Evolutionary conservation across 2,113 vertebrate species (phyloP).

Genomic region (Poeciliopsis retropinna): DNA sequence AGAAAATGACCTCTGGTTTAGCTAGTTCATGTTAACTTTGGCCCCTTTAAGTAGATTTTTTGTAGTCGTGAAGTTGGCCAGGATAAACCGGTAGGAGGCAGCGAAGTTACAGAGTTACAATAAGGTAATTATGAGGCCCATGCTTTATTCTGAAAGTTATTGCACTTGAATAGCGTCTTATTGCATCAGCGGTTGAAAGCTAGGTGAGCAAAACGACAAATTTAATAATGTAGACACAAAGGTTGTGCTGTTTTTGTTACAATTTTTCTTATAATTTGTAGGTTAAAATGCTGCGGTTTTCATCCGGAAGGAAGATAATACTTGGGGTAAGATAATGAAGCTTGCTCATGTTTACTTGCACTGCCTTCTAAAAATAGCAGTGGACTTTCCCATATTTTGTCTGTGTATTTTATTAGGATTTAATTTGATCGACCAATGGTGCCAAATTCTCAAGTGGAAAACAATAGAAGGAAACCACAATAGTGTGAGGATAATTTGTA

Average conservation of each 20-base stretch:
- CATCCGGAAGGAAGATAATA: slow-evolving; percentile 26
- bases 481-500: too few species aligned
- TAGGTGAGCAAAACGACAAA: slow-evolving; percentile 6
- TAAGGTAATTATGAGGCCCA: not conserved
- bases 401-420: too few species aligned
- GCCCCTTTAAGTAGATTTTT: not conserved
- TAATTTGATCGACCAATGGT: too few species aligned
- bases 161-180: slow-evolving; percentile 14
- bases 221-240: not conserved
- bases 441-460: too few species aligned
- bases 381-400: too few species aligned
- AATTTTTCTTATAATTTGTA: slow-evolving; percentile 31
- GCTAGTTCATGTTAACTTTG: slow-evolving; percentile 1
- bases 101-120: slow-evolving; percentile 1
- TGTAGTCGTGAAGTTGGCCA: not conserved
- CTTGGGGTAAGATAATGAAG: slow-evolving; percentile 57
- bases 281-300: slow-evolving; percentile 61
- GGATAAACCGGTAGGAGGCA: not conserved
- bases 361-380: not conserved
- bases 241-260: not conserved
- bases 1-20: slow-evolving; percentile 54
- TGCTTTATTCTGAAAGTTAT: slow-evolving; percentile 8
- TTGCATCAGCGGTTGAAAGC: slow-evolving; percentile 42
- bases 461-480: too few species aligned
- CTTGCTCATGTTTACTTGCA: not conserved